Conservation (phyloP, 2,888 invertebrate genomes). For the Napeogenes sylphis region DNA sequence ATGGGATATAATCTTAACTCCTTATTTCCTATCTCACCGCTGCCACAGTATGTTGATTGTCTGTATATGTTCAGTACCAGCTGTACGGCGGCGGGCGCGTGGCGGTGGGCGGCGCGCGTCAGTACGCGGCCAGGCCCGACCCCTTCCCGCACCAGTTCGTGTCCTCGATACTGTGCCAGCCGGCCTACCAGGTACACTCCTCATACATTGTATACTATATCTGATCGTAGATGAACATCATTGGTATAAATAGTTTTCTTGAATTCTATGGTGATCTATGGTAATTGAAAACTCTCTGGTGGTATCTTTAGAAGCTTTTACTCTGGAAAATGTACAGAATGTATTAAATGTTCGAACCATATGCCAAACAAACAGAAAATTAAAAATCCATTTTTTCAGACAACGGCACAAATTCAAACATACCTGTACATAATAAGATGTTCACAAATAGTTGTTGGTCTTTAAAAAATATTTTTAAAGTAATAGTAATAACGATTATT, state of each 20-base stretch:
- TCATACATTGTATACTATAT: not conserved
- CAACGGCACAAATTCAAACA: no score
- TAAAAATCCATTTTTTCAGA: no score
- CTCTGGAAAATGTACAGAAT: no score
- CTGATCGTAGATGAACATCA: not conserved
- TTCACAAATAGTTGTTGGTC: not conserved
- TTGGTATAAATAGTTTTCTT: not conserved
- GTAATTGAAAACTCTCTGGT: no score
- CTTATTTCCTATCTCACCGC: no score
- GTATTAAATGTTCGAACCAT: no score
- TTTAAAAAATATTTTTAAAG: not conserved
- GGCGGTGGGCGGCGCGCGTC: slow-evolving; percentile 82
- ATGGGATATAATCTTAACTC: no score
- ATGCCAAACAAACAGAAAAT: no score
- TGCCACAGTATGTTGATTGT: not conserved
- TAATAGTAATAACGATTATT: no score
- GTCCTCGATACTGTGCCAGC: slow-evolving; percentile 95
- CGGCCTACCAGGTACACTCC: slow-evolving; percentile 85
- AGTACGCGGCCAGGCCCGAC: slow-evolving; percentile 84
- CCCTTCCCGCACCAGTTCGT: slow-evolving; percentile 95
- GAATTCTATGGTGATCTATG: no score
- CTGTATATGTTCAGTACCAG: slow-evolving; percentile 80
- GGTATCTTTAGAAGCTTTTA: no score
- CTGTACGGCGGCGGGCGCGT: slow-evolving; percentile 81
- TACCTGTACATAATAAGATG: no score